Evolutionary conservation across 37 sponge, comb jelly and placozoan genomes (phyloP).

Genomic region (Ianthella basta): DNA sequence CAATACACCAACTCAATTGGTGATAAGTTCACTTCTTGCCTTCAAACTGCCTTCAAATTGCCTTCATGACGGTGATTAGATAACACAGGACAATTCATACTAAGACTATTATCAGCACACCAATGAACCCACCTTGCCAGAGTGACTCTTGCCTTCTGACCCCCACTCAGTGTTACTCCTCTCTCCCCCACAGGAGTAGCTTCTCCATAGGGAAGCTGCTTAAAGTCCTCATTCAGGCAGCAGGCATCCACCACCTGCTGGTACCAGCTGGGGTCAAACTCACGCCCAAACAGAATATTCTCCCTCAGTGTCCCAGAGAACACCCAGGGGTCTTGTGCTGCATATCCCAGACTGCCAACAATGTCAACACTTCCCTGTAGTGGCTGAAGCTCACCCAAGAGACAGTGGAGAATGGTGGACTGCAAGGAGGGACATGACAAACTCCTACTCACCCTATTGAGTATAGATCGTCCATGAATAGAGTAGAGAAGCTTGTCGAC

Average conservation of each 20-base stretch:
- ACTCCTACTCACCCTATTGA: too few relatives aligned
- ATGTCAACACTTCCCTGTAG: slow-evolving; percentile 36
- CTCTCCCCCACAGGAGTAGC: slow-evolving; percentile 51
- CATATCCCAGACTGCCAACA: slow-evolving; percentile 41
- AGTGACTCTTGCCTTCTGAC: slow-evolving; percentile 60
- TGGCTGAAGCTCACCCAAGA: slow-evolving; percentile 49
- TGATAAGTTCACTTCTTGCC: too few relatives aligned
- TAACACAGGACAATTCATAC: too few relatives aligned
- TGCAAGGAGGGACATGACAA: neutral
- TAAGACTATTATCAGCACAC: too few relatives aligned
- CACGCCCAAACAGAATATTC: slow-evolving; percentile 56
- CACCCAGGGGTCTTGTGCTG: slow-evolving; percentile 62
- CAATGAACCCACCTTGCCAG: slow-evolving; percentile 65
- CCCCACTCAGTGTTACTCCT: slow-evolving; percentile 66
- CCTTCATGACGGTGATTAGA: too few relatives aligned
- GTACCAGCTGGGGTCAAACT: slow-evolving; percentile 45
- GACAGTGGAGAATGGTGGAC: slow-evolving; percentile 48
- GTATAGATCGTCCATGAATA: too few relatives aligned
- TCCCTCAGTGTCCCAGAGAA: slow-evolving; percentile 61
- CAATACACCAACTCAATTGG: too few relatives aligned
- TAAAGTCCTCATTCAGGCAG: slow-evolving; percentile 52
- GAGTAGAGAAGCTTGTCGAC: too few relatives aligned
- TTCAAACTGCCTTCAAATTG: too few relatives aligned
- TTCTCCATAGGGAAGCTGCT: slow-evolving; percentile 44
- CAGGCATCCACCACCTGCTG: slow-evolving; percentile 52